Conservation (phyloP, 2,888 invertebrate species). For the Temnothorax unifasciatus region DNA sequence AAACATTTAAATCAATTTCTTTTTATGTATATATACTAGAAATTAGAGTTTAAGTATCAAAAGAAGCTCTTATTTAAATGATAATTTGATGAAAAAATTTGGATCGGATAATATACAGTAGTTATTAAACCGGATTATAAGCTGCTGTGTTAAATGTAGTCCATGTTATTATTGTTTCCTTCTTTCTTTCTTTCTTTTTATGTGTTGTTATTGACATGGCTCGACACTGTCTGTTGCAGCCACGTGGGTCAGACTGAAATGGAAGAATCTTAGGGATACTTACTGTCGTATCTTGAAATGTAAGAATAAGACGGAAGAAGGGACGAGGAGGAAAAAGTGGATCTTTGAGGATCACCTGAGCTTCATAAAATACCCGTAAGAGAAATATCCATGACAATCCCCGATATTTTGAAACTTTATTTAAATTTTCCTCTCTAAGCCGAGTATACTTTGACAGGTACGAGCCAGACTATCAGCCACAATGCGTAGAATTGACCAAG, state of each 20-base stretch:
- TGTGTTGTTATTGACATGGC: not conserved
- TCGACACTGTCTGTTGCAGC: constrained; percentile 69
- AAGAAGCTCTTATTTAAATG: no score
- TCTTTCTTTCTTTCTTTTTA: not conserved
- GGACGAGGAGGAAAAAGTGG: constrained; percentile 83
- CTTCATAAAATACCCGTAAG: constrained; percentile 84
- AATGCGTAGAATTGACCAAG: constrained; percentile 81
- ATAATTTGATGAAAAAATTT: no score
- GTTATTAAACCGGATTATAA: no score
- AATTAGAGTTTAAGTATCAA: no score
- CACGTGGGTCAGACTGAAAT: constrained; percentile 82
- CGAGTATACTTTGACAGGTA: constrained; percentile 72
- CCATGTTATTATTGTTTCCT: not conserved
- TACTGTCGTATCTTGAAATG: constrained; percentile 84
- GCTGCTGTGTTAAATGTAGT: no score
- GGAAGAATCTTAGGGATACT: constrained; percentile 84
- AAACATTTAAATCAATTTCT: no score
- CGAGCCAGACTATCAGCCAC: constrained; percentile 82
- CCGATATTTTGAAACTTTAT: not conserved
- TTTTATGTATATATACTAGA: no score
- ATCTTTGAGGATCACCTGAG: constrained; percentile 83
- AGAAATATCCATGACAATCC: constrained; percentile 53
- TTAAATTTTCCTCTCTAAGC: not conserved
- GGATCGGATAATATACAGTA: no score
- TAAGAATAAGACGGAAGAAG: constrained; percentile 83